These are phyloP conservation scores for Odontomyia ornata DNA, from an alignment of 2,888 invertebrate species.

Conservation along the genomic window DNA sequence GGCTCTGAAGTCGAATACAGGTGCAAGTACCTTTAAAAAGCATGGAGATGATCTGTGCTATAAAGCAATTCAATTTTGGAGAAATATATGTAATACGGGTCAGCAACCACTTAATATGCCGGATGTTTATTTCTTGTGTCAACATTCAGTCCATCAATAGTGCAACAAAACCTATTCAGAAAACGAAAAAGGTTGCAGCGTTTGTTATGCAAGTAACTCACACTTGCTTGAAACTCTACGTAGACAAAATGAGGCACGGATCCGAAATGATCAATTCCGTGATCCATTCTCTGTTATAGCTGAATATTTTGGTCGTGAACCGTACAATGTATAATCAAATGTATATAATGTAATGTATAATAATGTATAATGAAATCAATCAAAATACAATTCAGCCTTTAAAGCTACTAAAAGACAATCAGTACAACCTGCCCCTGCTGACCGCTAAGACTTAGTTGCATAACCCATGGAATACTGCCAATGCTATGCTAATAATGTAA, in stretches of 20 bases:
- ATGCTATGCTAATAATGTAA: too few relatives aligned
- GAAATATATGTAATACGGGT: constrained; percentile 88
- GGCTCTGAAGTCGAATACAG: constrained; percentile 79
- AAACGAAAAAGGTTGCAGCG: constrained; percentile 87
- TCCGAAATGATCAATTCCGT: constrained; percentile 70
- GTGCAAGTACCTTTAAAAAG: constrained; percentile 76
- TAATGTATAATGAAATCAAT: constrained; percentile 47
- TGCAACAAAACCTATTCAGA: constrained; percentile 93
- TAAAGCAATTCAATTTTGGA: constrained; percentile 83
- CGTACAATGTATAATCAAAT: constrained; percentile 83
- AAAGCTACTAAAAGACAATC: neutral
- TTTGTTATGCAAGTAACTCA: constrained; percentile 79
- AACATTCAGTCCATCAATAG: constrained; percentile 95
- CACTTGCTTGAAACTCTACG: constrained; percentile 74
- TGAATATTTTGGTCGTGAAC: constrained; percentile 89
- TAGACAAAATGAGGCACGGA: constrained; percentile 71
- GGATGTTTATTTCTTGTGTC: constrained; percentile 92
- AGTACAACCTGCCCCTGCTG: too few relatives aligned
- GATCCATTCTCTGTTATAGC: constrained; percentile 87
- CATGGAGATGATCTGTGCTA: constrained; percentile 78
- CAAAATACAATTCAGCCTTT: constrained; percentile 46
- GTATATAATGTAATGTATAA: constrained; percentile 66
- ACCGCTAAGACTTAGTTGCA: too few relatives aligned
- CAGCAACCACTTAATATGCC: constrained; percentile 88
- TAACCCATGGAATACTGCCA: too few relatives aligned